Percentiles rank a stretch among this genome's conserved stretches.
Evolutionary conservation across 2,797 vertebrate genomes (phyloP).

Genomic region (Acipenser ruthenus): DNA sequence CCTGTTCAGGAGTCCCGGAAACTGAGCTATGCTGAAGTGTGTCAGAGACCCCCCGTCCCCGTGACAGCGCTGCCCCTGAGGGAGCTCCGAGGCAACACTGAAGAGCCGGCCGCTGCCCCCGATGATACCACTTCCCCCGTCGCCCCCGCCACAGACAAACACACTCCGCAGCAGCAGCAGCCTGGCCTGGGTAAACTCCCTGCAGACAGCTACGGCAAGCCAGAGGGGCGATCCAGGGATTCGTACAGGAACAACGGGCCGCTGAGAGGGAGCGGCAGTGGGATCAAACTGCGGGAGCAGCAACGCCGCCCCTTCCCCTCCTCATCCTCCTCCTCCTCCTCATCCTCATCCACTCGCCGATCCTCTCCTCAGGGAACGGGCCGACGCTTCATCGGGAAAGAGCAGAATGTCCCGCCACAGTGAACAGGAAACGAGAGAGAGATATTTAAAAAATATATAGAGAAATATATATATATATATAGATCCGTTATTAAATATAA

Average conservation of each 20-base stretch:
- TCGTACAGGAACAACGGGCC: conserved; percentile 72
- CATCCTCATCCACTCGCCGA: conserved; percentile 58
- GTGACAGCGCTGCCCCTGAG: conserved; percentile 69
- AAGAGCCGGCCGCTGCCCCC: conserved; percentile 63
- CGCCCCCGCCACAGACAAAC: conserved; percentile 34
- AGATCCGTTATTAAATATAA: conserved; percentile 24
- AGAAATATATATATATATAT: conserved; percentile 39
- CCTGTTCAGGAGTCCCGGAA: conserved; percentile 79
- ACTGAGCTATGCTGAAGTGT: conserved; percentile 90
- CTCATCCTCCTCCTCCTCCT: conserved; percentile 30
- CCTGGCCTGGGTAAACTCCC: conserved; percentile 38
- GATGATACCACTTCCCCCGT: neutral
- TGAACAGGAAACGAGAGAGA: conserved; percentile 60
- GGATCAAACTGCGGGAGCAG: conserved; percentile 90
- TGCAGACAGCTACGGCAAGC: conserved; percentile 60
- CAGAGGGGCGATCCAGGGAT: conserved; percentile 68
- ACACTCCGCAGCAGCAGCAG: conserved; percentile 39
- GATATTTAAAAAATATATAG: conserved; percentile 37
- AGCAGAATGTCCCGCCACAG: conserved; percentile 96
- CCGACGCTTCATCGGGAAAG: conserved; percentile 78
- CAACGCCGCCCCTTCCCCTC: conserved; percentile 65
- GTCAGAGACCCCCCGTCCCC: conserved; percentile 80
- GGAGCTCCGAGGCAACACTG: conserved; percentile 78
- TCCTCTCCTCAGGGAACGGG: conserved; percentile 84
- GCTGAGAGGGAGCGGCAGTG: conserved; percentile 59